Base-by-base conservation (phyloP, 2,888 invertebrate genomes). In the Camponotus fellah region DNA sequence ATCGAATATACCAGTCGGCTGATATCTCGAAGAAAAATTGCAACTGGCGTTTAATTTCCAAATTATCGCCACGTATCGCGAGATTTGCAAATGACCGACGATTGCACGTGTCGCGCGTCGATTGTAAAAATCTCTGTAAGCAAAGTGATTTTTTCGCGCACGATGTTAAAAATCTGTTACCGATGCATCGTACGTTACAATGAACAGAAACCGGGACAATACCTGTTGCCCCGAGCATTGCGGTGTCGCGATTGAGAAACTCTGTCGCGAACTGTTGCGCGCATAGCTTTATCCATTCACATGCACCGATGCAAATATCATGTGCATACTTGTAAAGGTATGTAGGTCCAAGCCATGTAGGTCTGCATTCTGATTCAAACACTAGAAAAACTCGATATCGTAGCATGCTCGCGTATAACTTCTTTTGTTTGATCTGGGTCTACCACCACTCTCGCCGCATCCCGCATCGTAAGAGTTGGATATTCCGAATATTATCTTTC, bases 321-420 rank as follows among this genome's bases (percentile, higher is more conserved):
- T 82, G 82, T 69, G 80, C 85, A 80, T 68, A 66, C 79, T 40
- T 81, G 64, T 69, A 40, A 60, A 76, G 69, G 58, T 80, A 83
- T 58, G 82, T 83, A 83, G 79, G 69, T 85, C 77, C 83, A 77
- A 56, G 62, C 26, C 26, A 26, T 26, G 26, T 60, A 64, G 65
- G 82, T 49, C 72, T 80, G 83, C 80, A 86, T 89, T 89, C 89
- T 87, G 87, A 90, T 90, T 79, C 84, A 77, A 74, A 71, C 77
- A 64, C 80, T 81, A 66, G 85, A 85, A 90, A 90, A 88, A 88
- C 85, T 85, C 85, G 88, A 90, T 88, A 86, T 82, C 79, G 81
- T 90, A 85, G 82, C 84, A 85, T 88, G 82, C 86, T 87, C 83
- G 72, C 86, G 82, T 87, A 83, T 83, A 87, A 88, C 86, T 87